Base-by-base conservation (phyloP, 30 jellyfish, hydroid and myxozoan genomes). In the Phacellophora camtschatica region DNA sequence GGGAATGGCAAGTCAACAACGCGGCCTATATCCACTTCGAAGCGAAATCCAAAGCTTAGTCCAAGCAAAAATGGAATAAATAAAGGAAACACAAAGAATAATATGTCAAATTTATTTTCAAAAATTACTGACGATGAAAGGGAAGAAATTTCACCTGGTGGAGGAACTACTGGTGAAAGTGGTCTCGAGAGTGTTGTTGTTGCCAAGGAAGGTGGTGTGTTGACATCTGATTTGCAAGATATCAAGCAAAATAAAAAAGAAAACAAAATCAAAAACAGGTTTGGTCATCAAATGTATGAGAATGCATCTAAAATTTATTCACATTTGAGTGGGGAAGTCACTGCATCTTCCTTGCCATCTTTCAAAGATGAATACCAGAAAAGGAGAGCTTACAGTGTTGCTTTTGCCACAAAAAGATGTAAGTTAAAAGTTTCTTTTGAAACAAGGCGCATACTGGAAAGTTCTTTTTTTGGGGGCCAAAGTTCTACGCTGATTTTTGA, bases 341-440 rank as follows among this genome's bases (percentile, higher is more conserved):
- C 81, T 0, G 66, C 73, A 1, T 20, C 85, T 2, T n/a, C 71
- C 39, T 25, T 70, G 5, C 86, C 85, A 4, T 33, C 75, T 53
- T 74, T 85, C 39, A 50, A 1, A 18, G 82, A 75, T 48, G 96
- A 85, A 54, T 85, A 64, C 57, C 85, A 85, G 65, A 85, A 85
- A 67, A 49, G 96, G 59, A 74, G 96, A 37, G 90, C 83, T 16
- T 85, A 74, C 56, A 65, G 90, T 48, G 62, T 85, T 45, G 96
- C 96, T 4, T 85, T 85, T 75, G 84, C 90, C 9, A 79, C 96
- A 6, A 74, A 74, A 64, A 57, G 96, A 74, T 85, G 96, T 85
- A 77, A 74, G 87, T 15, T n/a, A n/a, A n/a, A n/a, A n/a, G n/a
- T n/a, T n/a, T n/a, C n/a, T n/a, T n/a, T n/a, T n/a, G n/a, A n/a